phyloP scores from a whole-genome alignment of 2,113 vertebrate species.

The Paramormyrops kingsleyae region DNA sequence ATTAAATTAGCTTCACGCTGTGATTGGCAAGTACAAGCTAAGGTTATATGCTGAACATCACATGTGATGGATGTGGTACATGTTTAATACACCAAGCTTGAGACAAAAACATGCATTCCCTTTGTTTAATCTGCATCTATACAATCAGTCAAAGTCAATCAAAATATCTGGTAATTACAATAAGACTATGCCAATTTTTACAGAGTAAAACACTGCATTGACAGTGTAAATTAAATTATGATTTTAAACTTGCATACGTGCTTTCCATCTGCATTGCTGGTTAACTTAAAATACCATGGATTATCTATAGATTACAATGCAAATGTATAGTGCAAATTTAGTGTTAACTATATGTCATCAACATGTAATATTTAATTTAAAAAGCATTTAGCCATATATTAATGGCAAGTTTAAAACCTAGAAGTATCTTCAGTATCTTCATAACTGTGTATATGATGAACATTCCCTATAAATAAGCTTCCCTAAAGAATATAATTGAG shows the following conservation, averaged over 20 bases:
- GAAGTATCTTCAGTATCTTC: not conserved
- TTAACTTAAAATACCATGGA: conserved; percentile 15
- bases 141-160: not conserved
- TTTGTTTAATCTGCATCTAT: not conserved
- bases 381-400: not conserved
- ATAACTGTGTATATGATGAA: not conserved
- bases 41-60: not conserved
- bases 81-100: not conserved
- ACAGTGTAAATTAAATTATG: conserved; percentile 15
- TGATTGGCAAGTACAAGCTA: not conserved
- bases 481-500: not conserved
- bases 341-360: not conserved
- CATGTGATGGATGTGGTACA: not conserved
- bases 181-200: conserved; percentile 37
- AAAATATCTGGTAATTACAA: not conserved
- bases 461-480: not conserved
- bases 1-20: not conserved
- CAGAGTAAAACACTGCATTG: conserved; percentile 21
- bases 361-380: not conserved
- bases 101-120: not conserved
- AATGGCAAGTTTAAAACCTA: not conserved
- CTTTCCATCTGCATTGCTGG: conserved; percentile 29
- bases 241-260: conserved; percentile 38
- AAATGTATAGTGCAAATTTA: conserved; percentile 19
- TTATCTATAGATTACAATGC: not conserved